Percentiles rank a stretch among this genome's conserved stretches.
Conservation (phyloP, 2,113 vertebrate genomes). For the Eubucco bourcierii region DNA sequence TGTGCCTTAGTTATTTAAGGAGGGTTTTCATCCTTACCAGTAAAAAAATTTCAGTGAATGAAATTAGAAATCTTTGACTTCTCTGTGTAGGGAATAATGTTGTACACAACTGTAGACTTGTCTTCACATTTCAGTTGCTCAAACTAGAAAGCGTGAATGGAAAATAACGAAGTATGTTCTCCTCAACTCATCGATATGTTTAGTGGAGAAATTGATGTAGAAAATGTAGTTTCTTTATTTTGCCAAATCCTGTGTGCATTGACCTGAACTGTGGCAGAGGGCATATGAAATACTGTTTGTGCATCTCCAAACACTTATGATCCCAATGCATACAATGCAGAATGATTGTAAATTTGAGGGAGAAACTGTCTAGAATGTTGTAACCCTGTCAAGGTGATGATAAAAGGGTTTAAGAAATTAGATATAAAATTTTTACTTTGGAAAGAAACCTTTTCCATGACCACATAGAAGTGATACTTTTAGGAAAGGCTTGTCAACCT, state of each 20-base stretch:
- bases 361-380: not conserved
- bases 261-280: not conserved
- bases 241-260: not conserved
- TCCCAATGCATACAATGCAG: not conserved
- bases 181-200: not conserved
- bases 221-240: not conserved
- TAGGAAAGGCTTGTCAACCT: not conserved
- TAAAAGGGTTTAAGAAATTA: not conserved
- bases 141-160: not conserved
- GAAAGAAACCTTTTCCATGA: not conserved
- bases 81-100: not conserved
- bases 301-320: not conserved
- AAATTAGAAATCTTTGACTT: not conserved
- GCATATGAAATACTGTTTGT: not conserved
- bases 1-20: not conserved
- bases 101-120: fast-evolving
- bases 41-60: not conserved
- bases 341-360: not conserved
- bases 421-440: not conserved
- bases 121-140: not conserved
- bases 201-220: not conserved
- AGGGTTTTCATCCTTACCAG: not conserved
- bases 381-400: not conserved
- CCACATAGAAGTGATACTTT: not conserved
- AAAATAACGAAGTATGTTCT: not conserved